A percentile compares a stretch with the other conserved stretches of the same genome.
Conservation (phyloP, 1,140 invertebrate species). For the Agraylea sexmaculata region DNA sequence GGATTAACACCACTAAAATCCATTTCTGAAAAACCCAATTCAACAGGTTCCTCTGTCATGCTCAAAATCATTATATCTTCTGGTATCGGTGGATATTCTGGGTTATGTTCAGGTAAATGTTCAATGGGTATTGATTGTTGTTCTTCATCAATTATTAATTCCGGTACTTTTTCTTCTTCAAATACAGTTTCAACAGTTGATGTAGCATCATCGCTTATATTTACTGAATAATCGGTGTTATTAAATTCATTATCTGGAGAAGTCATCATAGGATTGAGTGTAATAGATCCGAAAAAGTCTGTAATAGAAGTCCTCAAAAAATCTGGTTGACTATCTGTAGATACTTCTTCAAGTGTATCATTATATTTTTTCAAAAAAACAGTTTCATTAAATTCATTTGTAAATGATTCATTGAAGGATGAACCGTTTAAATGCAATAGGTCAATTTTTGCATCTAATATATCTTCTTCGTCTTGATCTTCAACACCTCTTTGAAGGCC, state of each 20-base stretch:
- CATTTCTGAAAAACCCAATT: conserved; percentile 17
- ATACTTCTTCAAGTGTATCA: conserved; percentile 5
- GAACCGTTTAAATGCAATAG: too few relatives aligned
- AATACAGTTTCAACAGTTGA: conserved; percentile 8
- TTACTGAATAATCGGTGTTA: conserved; percentile 4
- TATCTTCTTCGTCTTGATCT: conserved; percentile 20
- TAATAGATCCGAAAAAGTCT: too few relatives aligned
- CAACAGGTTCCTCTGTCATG: conserved; percentile 18
- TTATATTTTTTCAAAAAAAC: neutral
- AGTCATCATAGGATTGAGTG: neutral
- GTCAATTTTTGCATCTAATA: conserved; percentile 16
- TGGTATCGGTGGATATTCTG: conserved; percentile 30
- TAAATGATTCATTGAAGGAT: neutral
- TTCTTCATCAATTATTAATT: conserved; percentile 18
- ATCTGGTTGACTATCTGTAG: conserved; percentile 1
- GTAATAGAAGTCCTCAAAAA: too few relatives aligned
- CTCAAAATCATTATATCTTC: conserved; percentile 22
- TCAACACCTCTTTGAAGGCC: conserved; percentile 29
- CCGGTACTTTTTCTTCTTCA: conserved; percentile 13
- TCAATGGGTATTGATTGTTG: conserved; percentile 17
- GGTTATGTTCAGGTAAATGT: conserved; percentile 25
- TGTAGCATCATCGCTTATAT: conserved; percentile 11
- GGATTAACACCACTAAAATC: conserved; percentile 15
- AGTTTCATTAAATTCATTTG: neutral
- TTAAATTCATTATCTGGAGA: conserved; percentile 12